Conservation (phyloP, 92 coral and sea anemone genomes). For the Pocillopora grandis region DNA sequence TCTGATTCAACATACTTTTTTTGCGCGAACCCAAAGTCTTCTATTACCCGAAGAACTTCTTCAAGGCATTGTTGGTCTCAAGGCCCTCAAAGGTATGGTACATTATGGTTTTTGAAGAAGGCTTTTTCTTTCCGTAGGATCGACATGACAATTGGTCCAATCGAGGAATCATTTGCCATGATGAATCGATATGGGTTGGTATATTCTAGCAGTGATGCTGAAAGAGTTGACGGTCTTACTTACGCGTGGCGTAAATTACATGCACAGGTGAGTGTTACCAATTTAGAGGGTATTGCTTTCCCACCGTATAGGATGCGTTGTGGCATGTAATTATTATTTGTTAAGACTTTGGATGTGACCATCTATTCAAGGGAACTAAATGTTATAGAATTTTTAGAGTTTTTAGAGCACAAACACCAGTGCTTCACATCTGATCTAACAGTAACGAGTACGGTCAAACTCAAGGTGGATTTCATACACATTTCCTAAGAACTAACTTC, state of each 20-base stretch:
- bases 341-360: too few species aligned
- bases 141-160: conserved; percentile 99
- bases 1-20: too few species aligned
- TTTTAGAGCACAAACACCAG: too few species aligned
- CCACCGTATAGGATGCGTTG: background rate
- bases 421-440: too few species aligned
- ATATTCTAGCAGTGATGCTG: conserved; percentile 93
- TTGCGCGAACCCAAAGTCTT: too few species aligned
- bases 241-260: conserved; percentile 96
- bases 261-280: conserved; percentile 64
- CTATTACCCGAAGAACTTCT: too few species aligned
- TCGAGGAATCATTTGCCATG: conserved; percentile 99
- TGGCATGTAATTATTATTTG: background rate
- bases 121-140: conserved; percentile 55
- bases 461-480: too few species aligned
- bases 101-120: background rate
- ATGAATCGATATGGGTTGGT: conserved; percentile 92
- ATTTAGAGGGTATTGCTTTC: background rate
- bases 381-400: too few species aligned
- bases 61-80: too few species aligned
- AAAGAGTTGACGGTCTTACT: conserved; percentile 92
- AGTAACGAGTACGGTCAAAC: too few species aligned
- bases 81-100: background rate
- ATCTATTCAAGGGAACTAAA: too few species aligned
- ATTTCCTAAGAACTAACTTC: background rate